These are phyloP conservation scores for Nibea albiflora DNA, from an alignment of 2,113 vertebrate species.

Conservation along the genomic window DNA sequence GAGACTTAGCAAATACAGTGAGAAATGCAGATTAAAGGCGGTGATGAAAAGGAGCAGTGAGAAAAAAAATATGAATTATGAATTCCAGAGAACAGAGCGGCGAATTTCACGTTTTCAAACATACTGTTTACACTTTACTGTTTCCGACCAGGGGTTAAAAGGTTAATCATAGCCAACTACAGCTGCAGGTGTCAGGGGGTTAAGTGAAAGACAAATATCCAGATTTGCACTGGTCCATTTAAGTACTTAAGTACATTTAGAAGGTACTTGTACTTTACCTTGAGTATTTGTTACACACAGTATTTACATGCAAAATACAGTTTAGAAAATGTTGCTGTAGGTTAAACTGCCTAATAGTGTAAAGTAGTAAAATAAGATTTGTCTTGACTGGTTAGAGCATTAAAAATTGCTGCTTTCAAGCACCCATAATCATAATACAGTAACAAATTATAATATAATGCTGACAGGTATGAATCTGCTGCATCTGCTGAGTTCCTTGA, in stretches of 20 bases:
- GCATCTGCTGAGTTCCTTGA: neutral
- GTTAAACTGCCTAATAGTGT: neutral
- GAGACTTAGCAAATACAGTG: constrained; percentile 18
- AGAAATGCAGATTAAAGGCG: neutral
- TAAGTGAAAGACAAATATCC: too few relatives aligned
- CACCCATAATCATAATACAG: too few relatives aligned
- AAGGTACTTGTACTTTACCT: neutral
- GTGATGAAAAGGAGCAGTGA: neutral
- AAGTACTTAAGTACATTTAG: neutral
- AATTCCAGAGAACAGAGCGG: neutral
- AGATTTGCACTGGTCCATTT: too few relatives aligned
- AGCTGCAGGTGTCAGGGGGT: neutral
- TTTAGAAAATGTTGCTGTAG: constrained; percentile 1
- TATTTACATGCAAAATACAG: neutral
- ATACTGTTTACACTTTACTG: constrained; percentile 3
- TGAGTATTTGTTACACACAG: neutral
- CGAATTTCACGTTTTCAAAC: neutral
- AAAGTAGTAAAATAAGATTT: neutral
- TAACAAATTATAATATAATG: too few relatives aligned
- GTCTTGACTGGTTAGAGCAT: neutral
- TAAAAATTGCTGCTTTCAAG: neutral
- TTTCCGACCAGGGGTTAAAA: constrained; percentile 18
- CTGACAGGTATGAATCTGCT: too few relatives aligned
- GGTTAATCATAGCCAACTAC: constrained; percentile 18
- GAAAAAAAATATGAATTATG: neutral